Evolutionary conservation across 2,888 invertebrate species (phyloP), one percentile per base, ranked within the genome.

Genomic region (Acrobeloides nanus): DNA sequence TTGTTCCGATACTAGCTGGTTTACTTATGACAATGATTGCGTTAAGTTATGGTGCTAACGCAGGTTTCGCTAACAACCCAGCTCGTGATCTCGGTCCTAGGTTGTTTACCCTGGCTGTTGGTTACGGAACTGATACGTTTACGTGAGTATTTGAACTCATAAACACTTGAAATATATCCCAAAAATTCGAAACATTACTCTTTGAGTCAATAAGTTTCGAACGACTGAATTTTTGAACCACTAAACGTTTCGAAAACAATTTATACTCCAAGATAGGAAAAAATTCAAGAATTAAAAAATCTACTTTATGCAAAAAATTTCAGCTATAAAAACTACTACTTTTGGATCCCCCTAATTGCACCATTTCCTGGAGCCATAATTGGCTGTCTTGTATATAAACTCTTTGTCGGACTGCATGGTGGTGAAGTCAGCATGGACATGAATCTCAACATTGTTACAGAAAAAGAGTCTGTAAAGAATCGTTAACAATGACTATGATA

Each of bases 1-100:
- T 61, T 7, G 55, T 64, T 20, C 70, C 71, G 12, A 53, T 63
- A 38, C 56, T 72, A 17, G 67, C 66, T 38, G 71, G 71, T 40
- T 50, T 62, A 34, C 61, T 62, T 39, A 65, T 71, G 64, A 57
- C 59, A 21, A 68, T 69, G 68, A 64, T 68, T 29, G 63, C 68
- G 2, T 63, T 68, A 62, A 62, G 78, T 7, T 78, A 78, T 50
- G 80, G 79, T 10, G 72, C 74, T 39, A 81, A 81, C 68, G 80
- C 80, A 55, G 81, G 81, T 21, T 80, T 78, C 53, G 78, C 80
- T 24, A 76, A 82, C 52, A 81, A 81, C 66, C 81, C 81, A 1
- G 81, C 81, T 7, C 29, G 60, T 39, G 71, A 71, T 43, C 59
- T 71, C 25, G 68, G 69, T 34, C 71, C 71, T 31, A 57, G 71